Percentiles rank a stretch among this genome's conserved stretches.
These are phyloP conservation scores for Andrena flavipes DNA, from an alignment of 2,888 invertebrate species.

Conservation along the genomic window DNA sequence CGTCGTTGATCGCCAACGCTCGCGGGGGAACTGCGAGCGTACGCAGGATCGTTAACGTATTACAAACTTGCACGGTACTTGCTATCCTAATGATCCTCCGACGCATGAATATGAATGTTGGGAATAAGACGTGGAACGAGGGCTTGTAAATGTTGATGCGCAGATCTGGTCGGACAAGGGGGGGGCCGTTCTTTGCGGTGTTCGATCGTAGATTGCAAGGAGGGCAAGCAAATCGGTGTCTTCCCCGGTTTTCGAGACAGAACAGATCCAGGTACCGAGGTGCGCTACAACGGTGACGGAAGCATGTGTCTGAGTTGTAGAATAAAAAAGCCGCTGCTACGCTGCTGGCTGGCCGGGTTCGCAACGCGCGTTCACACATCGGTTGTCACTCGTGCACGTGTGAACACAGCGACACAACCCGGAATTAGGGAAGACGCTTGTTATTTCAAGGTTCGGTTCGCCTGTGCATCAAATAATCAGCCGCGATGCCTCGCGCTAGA, in stretches of 20 bases:
- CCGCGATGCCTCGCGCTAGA: constrained; percentile 76
- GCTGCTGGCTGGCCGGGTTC: constrained; percentile 68
- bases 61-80: constrained; percentile 7
- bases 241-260: neutral
- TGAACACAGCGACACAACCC: constrained; percentile 75
- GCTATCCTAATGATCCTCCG: constrained; percentile 17
- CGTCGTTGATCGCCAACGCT: constrained; percentile 8
- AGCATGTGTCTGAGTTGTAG: constrained; percentile 1
- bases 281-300: constrained; percentile 2
- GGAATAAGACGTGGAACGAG: constrained; percentile 11
- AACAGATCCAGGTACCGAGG: neutral
- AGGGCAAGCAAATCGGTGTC: neutral
- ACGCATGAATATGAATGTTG: constrained; percentile 15
- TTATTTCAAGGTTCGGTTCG: constrained; percentile 81
- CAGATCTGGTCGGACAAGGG: neutral
- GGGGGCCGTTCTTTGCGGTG: too few relatives aligned
- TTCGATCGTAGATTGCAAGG: constrained; percentile 8
- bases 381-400: constrained; percentile 72
- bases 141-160: neutral
- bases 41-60: constrained; percentile 26
- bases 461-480: constrained; percentile 74
- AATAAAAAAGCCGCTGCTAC: constrained; percentile 59
- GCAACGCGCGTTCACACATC: constrained; percentile 77
- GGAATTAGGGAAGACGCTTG: constrained; percentile 80
- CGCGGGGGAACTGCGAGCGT: constrained; percentile 17